phyloP scores from a whole-genome alignment of 2,113 vertebrate species.

The Rhinoderma darwinii region DNA sequence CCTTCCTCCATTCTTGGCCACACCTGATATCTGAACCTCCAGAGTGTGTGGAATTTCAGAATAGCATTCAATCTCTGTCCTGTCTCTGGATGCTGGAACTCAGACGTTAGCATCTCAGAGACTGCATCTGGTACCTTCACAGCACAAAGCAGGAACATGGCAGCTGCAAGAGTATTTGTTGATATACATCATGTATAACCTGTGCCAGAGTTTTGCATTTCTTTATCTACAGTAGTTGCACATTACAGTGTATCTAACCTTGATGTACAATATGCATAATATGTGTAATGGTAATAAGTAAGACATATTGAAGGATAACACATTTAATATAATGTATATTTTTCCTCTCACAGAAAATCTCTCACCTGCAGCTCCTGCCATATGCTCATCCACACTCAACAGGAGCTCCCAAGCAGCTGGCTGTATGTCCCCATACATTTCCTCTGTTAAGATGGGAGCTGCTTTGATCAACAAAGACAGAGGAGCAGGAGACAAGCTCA shows the following conservation, averaged over 20 bases:
- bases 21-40: conserved; percentile 99
- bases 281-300: not conserved
- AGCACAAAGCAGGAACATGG: conserved; percentile 97
- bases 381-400: conserved; percentile 96
- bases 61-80: conserved; percentile 94
- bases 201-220: not conserved
- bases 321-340: not conserved
- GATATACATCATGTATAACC: not conserved
- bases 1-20: conserved; percentile 99
- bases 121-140: conserved; percentile 96
- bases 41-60: conserved; percentile 95
- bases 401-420: conserved; percentile 96
- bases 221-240: too few relatives aligned
- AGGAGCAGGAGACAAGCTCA: conserved; percentile 95
- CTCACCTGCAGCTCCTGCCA: conserved; percentile 95
- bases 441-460: conserved; percentile 91
- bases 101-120: conserved; percentile 96
- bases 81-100: conserved; percentile 95
- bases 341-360: not conserved
- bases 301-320: not conserved
- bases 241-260: not conserved
- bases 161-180: conserved; percentile 74
- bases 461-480: conserved; percentile 95
- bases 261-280: not conserved
- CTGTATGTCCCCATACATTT: conserved; percentile 97